A percentile compares a stretch with the other conserved stretches of the same genome.
Evolutionary conservation across 1,140 invertebrate species (phyloP).

Genomic region (Drosophila paulistorum): DNA sequence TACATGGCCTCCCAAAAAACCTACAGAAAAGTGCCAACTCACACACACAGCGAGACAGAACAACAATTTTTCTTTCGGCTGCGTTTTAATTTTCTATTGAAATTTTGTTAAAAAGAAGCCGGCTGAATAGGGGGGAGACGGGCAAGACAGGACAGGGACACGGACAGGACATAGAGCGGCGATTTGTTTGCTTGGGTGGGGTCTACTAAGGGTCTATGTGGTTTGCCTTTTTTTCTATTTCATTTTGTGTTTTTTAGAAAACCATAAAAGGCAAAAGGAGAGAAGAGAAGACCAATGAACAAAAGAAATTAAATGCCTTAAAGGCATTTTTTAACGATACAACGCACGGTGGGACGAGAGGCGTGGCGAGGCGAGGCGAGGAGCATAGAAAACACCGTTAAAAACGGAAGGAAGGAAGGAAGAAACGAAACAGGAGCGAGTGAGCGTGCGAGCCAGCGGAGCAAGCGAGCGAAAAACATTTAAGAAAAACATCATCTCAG

Average conservation of each 20-base stretch:
- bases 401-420: conserved; percentile 39
- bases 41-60: conserved; percentile 30
- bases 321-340: conserved; percentile 81
- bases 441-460: background rate
- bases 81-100: conserved; percentile 81
- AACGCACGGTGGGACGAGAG: conserved; percentile 30
- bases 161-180: conserved; percentile 40
- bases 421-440: background rate
- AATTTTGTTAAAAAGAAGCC: conserved; percentile 72
- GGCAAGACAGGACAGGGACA: conserved; percentile 24
- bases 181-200: conserved; percentile 66
- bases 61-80: conserved; percentile 76
- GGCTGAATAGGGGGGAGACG: background rate
- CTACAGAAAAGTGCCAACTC: conserved; percentile 47
- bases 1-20: conserved; percentile 44
- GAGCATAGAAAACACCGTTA: conserved; percentile 35
- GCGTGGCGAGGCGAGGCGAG: conserved; percentile 4
- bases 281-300: conserved; percentile 61
- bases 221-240: conserved; percentile 5
- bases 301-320: conserved; percentile 81
- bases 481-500: conserved; percentile 81
- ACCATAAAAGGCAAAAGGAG: conserved; percentile 61
- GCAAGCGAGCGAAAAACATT: conserved; percentile 70
- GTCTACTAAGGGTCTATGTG: conserved; percentile 23
- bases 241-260: conserved; percentile 7